Percentiles rank a stretch among this genome's conserved stretches.
These are phyloP conservation scores for Drosophila nasuta DNA, from an alignment of 1,140 invertebrate species.

Conservation along the genomic window DNA sequence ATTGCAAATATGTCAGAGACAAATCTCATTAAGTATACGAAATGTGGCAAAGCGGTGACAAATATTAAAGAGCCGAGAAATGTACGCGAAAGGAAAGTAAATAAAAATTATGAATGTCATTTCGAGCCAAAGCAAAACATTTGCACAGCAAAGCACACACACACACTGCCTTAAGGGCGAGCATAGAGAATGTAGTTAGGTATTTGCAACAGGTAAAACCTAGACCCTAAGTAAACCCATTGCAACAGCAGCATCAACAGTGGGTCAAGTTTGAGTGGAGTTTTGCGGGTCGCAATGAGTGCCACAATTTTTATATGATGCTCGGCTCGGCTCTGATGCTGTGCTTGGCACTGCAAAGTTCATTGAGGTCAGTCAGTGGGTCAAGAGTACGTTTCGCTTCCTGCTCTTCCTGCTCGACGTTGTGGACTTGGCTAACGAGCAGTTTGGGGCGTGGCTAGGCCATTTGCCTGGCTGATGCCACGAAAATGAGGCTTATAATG, in stretches of 20 bases:
- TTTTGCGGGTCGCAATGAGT: slow-evolving; percentile 7
- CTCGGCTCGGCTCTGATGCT: neutral
- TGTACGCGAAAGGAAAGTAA: slow-evolving; percentile 64
- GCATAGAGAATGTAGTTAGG: neutral
- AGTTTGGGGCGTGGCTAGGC: slow-evolving; percentile 62
- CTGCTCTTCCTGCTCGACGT: neutral
- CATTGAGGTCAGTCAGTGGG: slow-evolving; percentile 32
- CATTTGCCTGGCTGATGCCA: slow-evolving; percentile 52
- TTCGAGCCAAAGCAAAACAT: slow-evolving; percentile 38
- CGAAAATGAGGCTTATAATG: slow-evolving; percentile 64
- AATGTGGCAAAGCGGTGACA: slow-evolving; percentile 55
- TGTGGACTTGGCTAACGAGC: slow-evolving; percentile 52
- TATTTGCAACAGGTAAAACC: slow-evolving; percentile 65
- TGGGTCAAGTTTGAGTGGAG: slow-evolving; percentile 60
- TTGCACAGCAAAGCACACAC: slow-evolving; percentile 16
- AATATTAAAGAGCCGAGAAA: slow-evolving; percentile 41
- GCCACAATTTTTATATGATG: slow-evolving; percentile 18
- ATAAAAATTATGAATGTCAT: slow-evolving; percentile 79
- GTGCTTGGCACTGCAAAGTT: slow-evolving; percentile 45
- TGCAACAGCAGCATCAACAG: slow-evolving; percentile 22
- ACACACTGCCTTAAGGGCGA: slow-evolving; percentile 9
- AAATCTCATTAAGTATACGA: slow-evolving; percentile 82
- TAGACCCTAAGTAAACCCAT: slow-evolving; percentile 14
- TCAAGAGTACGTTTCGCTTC: slow-evolving; percentile 16
- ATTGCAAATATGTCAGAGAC: slow-evolving; percentile 77